Evolutionary conservation across 30 jellyfish, hydroid and myxozoan species (phyloP), one percentile per base, ranked within the genome.

Genomic region (Morbakka virulenta): DNA sequence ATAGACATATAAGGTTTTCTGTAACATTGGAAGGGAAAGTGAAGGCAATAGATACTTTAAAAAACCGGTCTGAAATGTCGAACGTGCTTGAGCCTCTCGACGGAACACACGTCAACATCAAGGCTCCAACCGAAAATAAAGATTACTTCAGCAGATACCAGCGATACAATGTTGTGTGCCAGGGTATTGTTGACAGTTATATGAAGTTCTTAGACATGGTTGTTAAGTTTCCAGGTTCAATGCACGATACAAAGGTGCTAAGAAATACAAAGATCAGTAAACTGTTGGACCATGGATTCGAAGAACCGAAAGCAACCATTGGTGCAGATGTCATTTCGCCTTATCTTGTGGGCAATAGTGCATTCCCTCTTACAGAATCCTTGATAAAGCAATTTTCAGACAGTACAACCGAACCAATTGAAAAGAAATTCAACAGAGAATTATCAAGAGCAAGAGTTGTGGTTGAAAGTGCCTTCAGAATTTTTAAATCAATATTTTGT

Each of bases 21-120:
- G n/a, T n/a, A n/a, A n/a, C n/a, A n/a, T n/a, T n/a, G n/a, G n/a
- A n/a, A n/a, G n/a, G n/a, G n/a, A 76, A 76, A 36, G 41, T 28
- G 33, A 53, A 24, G 3, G 70, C 83, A 11, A 76, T 76, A 20
- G 50, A 53, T 6, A 1, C 87, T 2, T 76, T 76, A 27, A 35
- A 2, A 36, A 20, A 76, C 1, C 65, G 87, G 24, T 76, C 87
- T 0, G 20, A 1, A 3, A 11, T 76, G 82, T 79, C 79, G 22
- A 76, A 76, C 69, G 82, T 50, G 26, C 76, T 73, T 28, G 85
- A 74, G 28, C 75, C 85, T 17, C 49, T 73, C 24, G 62, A n/a
- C n/a, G n/a, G n/a, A n/a, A n/a, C n/a, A n/a, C 87, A 76, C 31
- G 62, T 76, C 26, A 31, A 32, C 35, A 76, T 76, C 11, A 53